A percentile compares a stretch with the other conserved stretches of the same genome.
These are phyloP conservation scores for Podarcis cretensis DNA, from an alignment of 2,113 vertebrate genomes.

Conservation along the genomic window DNA sequence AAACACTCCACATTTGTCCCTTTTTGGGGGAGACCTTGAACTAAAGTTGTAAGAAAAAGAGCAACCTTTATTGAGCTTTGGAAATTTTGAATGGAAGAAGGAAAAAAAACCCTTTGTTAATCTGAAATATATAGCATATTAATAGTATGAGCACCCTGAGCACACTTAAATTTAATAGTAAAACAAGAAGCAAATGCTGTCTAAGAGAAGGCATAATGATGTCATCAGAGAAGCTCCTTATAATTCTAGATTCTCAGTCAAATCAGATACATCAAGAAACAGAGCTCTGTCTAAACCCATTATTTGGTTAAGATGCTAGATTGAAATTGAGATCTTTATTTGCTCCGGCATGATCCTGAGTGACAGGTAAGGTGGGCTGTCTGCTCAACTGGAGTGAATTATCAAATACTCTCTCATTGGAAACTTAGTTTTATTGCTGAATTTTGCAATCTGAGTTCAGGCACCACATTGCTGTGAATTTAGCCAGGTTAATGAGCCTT, in stretches of 20 bases:
- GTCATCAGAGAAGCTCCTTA: background rate
- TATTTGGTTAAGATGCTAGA: background rate
- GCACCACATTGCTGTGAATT: conserved; percentile 17
- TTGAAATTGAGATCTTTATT: background rate
- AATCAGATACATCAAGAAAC: background rate
- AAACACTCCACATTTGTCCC: background rate
- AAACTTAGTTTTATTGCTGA: background rate
- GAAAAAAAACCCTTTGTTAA: background rate
- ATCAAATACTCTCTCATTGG: conserved; percentile 12
- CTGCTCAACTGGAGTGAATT: background rate
- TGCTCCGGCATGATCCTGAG: background rate
- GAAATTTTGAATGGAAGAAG: background rate
- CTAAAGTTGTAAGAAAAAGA: background rate
- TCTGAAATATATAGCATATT: background rate
- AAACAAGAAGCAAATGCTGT: background rate
- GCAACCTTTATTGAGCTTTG: background rate
- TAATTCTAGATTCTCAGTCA: background rate
- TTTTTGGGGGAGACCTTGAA: background rate
- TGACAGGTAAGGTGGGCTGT: background rate
- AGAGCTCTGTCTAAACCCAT: background rate
- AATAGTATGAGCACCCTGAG: background rate
- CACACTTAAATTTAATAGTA: background rate
- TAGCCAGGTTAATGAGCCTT: conserved; percentile 33
- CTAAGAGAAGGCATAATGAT: background rate
- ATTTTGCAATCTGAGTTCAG: conserved; percentile 4